Evolutionary conservation across 2,797 vertebrate species (phyloP), one percentile per base, ranked within the genome.

Genomic region (Sebastes itinus): DNA sequence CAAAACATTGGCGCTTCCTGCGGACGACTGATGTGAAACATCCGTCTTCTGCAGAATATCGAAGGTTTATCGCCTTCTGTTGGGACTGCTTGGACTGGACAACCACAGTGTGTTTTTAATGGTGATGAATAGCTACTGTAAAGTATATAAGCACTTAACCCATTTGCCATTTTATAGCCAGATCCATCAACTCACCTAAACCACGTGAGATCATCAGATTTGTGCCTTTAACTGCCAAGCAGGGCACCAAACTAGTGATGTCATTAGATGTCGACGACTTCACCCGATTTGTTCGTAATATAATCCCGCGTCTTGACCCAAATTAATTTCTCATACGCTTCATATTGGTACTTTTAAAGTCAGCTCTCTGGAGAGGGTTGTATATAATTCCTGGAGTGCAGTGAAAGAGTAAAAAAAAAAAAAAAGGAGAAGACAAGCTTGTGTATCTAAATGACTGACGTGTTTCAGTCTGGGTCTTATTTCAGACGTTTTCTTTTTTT

Each of bases 161-260:
- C 85, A 75, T 88, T 75, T 35, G 42, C 85, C 82, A 81, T 90
- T 85, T 87, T 80, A 79, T 72, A 86, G 74, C 75, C 87, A 82
- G 81, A 75, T 88, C 83, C 86, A 87, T 90, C 87, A 67, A 56
- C 77, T 88, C 82, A 72, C 85, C 86, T n/a, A 55, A 86, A 89
- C 85, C 86, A 77, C 13, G 87, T 88, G 90, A 92, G 91, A 89
- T 94, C 94, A 94, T 93, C 90, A 91, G 91, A 93, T 93, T 92
- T 88, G 93, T 93, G 92, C 92, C 93, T 95, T 94, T 91, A 91
- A 91, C 94, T 94, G 94, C 94, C 93, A 94, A 93, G 93, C 93
- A 95, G 93, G 93, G 93, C 93, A 94, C 91, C 94, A 91, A 93
- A 93, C 89, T 92, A 89, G 89, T 91, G 93, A 94, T 94, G 92